Conservation (phyloP, 2,113 vertebrate species). For the Cyprinodon tularosa region DNA sequence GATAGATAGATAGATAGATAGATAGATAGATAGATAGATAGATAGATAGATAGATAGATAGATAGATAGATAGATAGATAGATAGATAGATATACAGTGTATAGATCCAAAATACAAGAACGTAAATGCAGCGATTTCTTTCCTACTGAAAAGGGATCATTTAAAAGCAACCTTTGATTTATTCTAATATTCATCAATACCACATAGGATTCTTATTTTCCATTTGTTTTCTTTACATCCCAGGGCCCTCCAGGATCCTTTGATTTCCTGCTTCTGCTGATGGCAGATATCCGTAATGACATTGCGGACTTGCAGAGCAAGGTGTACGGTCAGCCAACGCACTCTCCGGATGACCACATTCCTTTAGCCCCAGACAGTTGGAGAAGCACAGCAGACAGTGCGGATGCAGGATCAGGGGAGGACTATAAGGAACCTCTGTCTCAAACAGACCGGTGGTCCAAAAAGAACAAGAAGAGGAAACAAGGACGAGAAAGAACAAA, state of each 20-base stretch:
- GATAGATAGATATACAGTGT: no score
- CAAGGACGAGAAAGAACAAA: constrained; percentile 58
- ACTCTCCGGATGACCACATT: constrained; percentile 85
- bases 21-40: no score
- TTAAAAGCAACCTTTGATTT: not conserved
- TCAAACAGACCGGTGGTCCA: constrained; percentile 54
- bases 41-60: no score
- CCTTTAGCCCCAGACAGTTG: constrained; percentile 83
- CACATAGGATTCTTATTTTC: not conserved
- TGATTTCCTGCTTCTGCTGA: constrained; percentile 93
- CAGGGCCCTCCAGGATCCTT: constrained; percentile 97
- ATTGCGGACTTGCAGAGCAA: constrained; percentile 91
- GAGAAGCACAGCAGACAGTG: constrained; percentile 83
- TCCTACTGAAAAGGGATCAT: not conserved
- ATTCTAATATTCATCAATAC: not conserved
- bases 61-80: no score
- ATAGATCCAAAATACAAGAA: not conserved
- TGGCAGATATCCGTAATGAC: constrained; percentile 96
- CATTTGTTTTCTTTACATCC: constrained; percentile 11
- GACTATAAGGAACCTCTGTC: constrained; percentile 79
- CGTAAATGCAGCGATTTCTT: not conserved
- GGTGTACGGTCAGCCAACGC: constrained; percentile 85
- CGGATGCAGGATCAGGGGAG: constrained; percentile 91
- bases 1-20: no score
- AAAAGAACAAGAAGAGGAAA: constrained; percentile 78